Evolutionary conservation across 2,888 invertebrate genomes (phyloP), one percentile per base, ranked within the genome.

Genomic region (Parapristionchus giblindavisi): DNA sequence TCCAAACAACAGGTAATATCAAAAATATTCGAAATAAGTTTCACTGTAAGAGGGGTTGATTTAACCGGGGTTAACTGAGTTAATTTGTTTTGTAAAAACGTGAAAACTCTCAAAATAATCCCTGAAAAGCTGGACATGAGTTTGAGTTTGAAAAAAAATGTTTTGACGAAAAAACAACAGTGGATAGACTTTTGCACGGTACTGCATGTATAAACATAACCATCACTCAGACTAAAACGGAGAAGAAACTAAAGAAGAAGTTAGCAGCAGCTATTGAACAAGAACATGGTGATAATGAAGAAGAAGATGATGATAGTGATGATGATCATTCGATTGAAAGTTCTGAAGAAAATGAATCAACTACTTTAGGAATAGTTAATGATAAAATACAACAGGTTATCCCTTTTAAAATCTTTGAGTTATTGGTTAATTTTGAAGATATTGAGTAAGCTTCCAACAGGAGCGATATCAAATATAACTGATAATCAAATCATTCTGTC

Each of bases 1-100:
- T 85, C 85, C 24, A 87, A 87, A 75, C 70, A 70, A n/a, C 84
- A 85, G 72, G 80, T 80, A 61, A 34, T 14, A 14, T 43, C 73
- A 27, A 70, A 75, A 43, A 17, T 24, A 56, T 48, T 58, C 32
- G 40, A 38, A n/a, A n/a, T n/a, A n/a, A n/a, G n/a, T n/a, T n/a
- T n/a, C n/a, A n/a, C n/a, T n/a, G n/a, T n/a, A n/a, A n/a, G n/a
- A n/a, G n/a, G n/a, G n/a, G n/a, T n/a, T n/a, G n/a, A n/a, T n/a
- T n/a, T n/a, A n/a, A n/a, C n/a, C n/a, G n/a, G n/a, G n/a, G n/a
- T n/a, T n/a, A n/a, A n/a, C n/a, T n/a, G n/a, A n/a, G n/a, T n/a
- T n/a, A n/a, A n/a, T n/a, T n/a, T n/a, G n/a, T n/a, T n/a, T n/a
- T n/a, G n/a, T n/a, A n/a, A n/a, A n/a, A n/a, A n/a, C n/a, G n/a